phyloP scores from a whole-genome alignment of 2,888 invertebrate genomes.

The Caenorhabditis sp. region DNA sequence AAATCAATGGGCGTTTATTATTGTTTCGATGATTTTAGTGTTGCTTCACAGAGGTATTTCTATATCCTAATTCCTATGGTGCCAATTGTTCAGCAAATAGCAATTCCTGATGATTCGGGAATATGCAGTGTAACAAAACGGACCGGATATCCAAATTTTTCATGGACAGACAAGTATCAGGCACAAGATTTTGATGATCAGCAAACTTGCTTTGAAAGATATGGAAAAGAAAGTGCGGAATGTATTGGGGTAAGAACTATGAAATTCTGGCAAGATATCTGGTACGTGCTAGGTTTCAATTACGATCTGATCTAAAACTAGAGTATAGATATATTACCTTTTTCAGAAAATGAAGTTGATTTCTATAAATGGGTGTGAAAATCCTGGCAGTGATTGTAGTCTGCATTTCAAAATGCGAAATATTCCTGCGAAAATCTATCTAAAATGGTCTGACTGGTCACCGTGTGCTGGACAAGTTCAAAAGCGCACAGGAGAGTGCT shows the following conservation, averaged over 20 bases:
- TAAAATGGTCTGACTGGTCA: background rate
- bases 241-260: background rate
- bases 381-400: background rate
- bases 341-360: background rate
- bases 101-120: background rate
- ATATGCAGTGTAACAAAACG: background rate
- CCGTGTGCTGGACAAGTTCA: background rate
- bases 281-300: no score
- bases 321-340: background rate
- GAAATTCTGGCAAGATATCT: no score
- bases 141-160: background rate
- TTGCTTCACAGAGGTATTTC: background rate
- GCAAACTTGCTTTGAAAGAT: background rate
- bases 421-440: background rate
- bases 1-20: background rate
- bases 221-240: background rate
- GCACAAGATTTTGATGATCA: constrained; percentile 9
- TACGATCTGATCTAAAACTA: no score
- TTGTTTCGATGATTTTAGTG: background rate
- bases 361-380: background rate
- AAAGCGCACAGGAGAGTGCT: background rate
- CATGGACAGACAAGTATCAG: constrained; percentile 12
- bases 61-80: background rate
- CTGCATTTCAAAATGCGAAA: background rate
- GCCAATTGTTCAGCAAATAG: background rate